Evolutionary conservation across 2,888 invertebrate species (phyloP), one percentile per base, ranked within the genome.

Genomic region (Pasiphila rectangulata): DNA sequence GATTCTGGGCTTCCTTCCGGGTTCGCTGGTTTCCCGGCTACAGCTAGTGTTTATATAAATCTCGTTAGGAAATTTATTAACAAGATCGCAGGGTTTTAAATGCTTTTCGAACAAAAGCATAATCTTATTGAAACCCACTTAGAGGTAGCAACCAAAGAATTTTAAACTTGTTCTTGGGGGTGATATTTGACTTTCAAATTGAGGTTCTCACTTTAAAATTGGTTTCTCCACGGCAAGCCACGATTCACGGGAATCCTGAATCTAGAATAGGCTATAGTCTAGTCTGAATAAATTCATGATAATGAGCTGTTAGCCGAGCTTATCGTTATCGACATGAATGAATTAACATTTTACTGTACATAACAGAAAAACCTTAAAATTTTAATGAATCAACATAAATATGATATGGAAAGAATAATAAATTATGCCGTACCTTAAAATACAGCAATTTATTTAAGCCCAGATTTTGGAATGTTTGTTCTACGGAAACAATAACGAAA

Each of bases 121-220:
- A 32, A 17, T 32, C 10, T n/a, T 10, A 25, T 34, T 27, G 6
- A 23, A 44, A 32, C 19, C 30, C 23, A 23, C 16, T 16, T 24
- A 37, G 25, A 15, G 10, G 38, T 35, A 17, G 17, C 15, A 17
- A 35, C 15, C 24, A n/a, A 30, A 49, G 44, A 35, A 41, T 43
- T 40, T 39, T 24, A 16, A 43, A 34, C 29, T 39, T 38, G 37
- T 35, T 27, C 54, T 46, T 27, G 34, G 16, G 56, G 43, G 46
- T 47, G 56, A 57, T 68, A 68, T 72, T 71, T 69, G 73, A 75
- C 67, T 76, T 74, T 75, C 64, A 75, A 73, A 75, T 72, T 57
- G 50, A 40, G 57, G 54, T 59, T 57, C 63, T 50, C 56, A 57
- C 56, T 67, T 63, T 67, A 48, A 66, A 67, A 62, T 61, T 53